Percentiles rank a stretch among this genome's conserved stretches.
These are phyloP conservation scores for Brachystomella parvula DNA, from an alignment of 1,140 invertebrate species.

Conservation along the genomic window DNA sequence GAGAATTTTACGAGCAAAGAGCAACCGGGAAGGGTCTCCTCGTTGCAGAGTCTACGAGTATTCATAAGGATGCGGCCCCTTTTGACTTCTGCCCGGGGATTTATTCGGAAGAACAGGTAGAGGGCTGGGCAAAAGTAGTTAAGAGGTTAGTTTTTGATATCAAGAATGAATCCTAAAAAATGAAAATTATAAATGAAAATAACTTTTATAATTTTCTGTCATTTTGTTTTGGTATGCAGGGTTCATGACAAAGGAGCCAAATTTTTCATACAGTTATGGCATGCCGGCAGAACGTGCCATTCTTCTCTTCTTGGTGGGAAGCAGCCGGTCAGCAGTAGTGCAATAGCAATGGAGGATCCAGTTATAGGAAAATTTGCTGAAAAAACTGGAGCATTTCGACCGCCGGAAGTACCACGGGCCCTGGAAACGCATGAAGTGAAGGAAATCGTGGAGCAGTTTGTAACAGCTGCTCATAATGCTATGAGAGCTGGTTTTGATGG, in stretches of 20 bases:
- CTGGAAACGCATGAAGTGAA: neutral
- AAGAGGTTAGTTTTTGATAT: too few relatives aligned
- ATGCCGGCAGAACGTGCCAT: neutral
- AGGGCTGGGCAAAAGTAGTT: neutral
- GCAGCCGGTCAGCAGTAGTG: neutral
- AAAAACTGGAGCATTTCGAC: neutral
- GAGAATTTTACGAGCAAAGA: neutral
- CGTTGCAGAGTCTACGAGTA: neutral
- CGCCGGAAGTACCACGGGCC: neutral
- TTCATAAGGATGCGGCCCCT: neutral
- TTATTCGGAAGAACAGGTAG: neutral
- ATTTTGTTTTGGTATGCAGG: neutral
- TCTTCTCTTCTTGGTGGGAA: neutral
- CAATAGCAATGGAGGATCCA: neutral
- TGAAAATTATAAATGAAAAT: too few relatives aligned
- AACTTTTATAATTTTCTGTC: too few relatives aligned
- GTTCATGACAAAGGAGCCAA: neutral
- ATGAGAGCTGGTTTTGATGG: neutral
- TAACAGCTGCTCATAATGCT: neutral
- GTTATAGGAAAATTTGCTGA: neutral
- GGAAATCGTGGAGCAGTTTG: neutral
- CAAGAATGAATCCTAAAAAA: too few relatives aligned
- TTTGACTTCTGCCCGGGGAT: neutral
- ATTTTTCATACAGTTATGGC: neutral
- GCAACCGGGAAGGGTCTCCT: neutral